Percentiles rank a stretch among this genome's conserved stretches.
Evolutionary conservation across 2,113 vertebrate species (phyloP).

Genomic region (Chaetura pelagica): DNA sequence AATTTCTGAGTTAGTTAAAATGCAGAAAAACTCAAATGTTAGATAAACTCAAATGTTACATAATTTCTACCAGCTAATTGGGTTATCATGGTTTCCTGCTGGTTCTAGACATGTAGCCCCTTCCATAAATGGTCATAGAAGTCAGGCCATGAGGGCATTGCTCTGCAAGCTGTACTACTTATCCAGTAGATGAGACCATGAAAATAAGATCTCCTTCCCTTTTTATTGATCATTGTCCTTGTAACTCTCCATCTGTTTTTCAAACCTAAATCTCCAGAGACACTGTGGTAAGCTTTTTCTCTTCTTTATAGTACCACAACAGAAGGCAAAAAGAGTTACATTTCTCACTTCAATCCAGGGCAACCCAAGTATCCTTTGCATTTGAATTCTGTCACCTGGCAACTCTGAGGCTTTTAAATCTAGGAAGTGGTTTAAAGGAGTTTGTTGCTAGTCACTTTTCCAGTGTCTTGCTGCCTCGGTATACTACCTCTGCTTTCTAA

Average conservation of each 20-base stretch:
- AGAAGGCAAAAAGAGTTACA: not conserved
- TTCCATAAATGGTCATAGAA: not conserved
- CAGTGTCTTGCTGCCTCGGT: not conserved
- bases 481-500: not conserved
- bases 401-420: not conserved
- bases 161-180: not conserved
- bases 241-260: not conserved
- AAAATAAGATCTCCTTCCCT: not conserved
- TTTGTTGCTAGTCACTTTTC: not conserved
- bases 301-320: not conserved
- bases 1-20: not conserved
- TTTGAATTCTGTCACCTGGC: not conserved
- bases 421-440: not conserved
- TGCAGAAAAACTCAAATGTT: not conserved
- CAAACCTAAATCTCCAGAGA: not conserved
- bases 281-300: not conserved
- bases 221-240: not conserved
- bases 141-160: not conserved
- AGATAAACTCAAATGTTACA: not conserved
- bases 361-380: not conserved
- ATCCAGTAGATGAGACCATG: not conserved
- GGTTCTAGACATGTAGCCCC: not conserved
- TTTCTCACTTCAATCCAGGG: not conserved
- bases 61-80: not conserved
- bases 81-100: not conserved